These are phyloP conservation scores for Acleris literana DNA, from an alignment of 2,888 invertebrate species.

Conservation along the genomic window DNA sequence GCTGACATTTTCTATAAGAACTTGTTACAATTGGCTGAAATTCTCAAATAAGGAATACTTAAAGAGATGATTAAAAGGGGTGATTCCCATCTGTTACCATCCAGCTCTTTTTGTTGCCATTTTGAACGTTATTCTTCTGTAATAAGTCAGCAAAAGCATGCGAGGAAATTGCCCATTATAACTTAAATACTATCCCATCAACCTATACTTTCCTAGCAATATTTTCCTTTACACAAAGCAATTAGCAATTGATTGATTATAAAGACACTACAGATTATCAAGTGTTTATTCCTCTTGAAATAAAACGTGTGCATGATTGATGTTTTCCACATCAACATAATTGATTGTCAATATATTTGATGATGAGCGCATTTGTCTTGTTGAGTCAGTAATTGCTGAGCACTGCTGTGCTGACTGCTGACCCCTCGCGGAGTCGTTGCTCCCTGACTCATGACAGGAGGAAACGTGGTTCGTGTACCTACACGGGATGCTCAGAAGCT, in stretches of 20 bases:
- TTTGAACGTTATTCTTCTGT: no score
- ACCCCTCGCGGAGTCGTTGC: constrained; percentile 70
- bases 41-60: no score
- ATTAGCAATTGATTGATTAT: constrained; percentile 20
- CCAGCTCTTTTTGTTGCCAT: no score
- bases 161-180: no score
- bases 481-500: neutral
- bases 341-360: constrained; percentile 13
- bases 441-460: constrained; percentile 37
- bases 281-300: constrained; percentile 7
- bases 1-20: no score
- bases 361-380: constrained; percentile 17
- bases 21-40: no score
- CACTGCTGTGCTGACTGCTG: constrained; percentile 50
- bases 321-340: constrained; percentile 8
- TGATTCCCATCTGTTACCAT: no score
- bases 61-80: no score
- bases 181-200: no score
- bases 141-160: no score
- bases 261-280: constrained; percentile 1
- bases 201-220: no score
- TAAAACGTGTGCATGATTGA: constrained; percentile 4
- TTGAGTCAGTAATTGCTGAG: constrained; percentile 47
- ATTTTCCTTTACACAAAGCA: neutral
- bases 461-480: neutral